A percentile compares a stretch with the other conserved stretches of the same genome.
Conservation (phyloP, 2,888 invertebrate genomes). For the Campoplex nolae region DNA sequence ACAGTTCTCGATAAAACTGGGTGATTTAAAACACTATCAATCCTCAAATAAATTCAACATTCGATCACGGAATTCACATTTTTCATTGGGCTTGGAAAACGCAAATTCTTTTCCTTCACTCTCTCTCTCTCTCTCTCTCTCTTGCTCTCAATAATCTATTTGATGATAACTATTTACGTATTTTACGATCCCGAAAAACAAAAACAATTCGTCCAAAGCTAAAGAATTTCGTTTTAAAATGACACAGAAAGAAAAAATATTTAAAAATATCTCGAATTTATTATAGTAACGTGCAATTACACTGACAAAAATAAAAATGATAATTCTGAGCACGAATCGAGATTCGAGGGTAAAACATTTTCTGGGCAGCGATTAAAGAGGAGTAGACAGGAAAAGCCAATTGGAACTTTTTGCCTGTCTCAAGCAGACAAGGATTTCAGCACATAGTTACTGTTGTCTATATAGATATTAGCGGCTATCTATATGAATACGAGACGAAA, state of each 20-base stretch:
- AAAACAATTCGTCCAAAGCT: too few relatives aligned
- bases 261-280: too few relatives aligned
- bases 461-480: not conserved
- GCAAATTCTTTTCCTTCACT: not conserved
- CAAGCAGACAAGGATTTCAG: slow-evolving; percentile 20
- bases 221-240: too few relatives aligned
- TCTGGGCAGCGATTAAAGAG: slow-evolving; percentile 8
- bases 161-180: not conserved
- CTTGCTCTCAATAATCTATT: not conserved
- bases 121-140: too few relatives aligned
- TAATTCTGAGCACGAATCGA: not conserved
- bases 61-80: not conserved
- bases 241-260: too few relatives aligned
- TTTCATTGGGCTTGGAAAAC: not conserved
- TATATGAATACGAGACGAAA: slow-evolving; percentile 9
- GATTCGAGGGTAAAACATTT: slow-evolving; percentile 11
- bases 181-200: not conserved
- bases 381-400: slow-evolving; percentile 37
- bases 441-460: not conserved
- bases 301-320: not conserved
- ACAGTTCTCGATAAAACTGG: not conserved
- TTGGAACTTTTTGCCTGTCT: slow-evolving; percentile 56
- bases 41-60: not conserved
- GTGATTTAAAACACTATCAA: not conserved
- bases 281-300: too few relatives aligned